phyloP scores from a whole-genome alignment of 2,888 invertebrate genomes.

The Agonum fuliginosum region DNA sequence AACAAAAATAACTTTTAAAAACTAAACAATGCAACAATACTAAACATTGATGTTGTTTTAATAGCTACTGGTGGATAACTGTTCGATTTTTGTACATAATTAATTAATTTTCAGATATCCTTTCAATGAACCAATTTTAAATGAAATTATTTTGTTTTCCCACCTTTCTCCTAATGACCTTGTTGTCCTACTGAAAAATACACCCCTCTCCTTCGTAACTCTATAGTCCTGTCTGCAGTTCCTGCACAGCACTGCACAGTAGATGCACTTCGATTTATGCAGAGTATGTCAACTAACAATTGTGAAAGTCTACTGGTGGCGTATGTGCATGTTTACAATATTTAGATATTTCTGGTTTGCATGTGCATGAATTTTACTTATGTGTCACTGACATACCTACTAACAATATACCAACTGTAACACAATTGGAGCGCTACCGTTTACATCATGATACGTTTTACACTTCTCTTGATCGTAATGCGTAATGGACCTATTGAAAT shows the following conservation, averaged over 20 bases:
- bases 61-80: conserved; percentile 42
- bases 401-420: conserved; percentile 53
- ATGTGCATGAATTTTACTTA: conserved; percentile 47
- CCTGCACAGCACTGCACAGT: conserved; percentile 56
- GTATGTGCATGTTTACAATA: conserved; percentile 44
- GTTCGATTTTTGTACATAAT: conserved; percentile 50
- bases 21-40: conserved; percentile 10
- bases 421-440: conserved; percentile 56
- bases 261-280: conserved; percentile 57
- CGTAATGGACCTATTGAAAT: conserved; percentile 35
- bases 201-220: conserved; percentile 4
- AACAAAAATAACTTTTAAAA: conserved; percentile 26
- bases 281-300: conserved; percentile 49
- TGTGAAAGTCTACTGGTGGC: conserved; percentile 53
- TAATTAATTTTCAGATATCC: conserved; percentile 57
- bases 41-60: conserved; percentile 32
- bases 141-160: conserved; percentile 45
- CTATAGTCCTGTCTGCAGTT: conserved; percentile 10
- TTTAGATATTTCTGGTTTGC: conserved; percentile 39
- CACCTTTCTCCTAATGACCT: conserved; percentile 23
- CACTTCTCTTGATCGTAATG: conserved; percentile 37
- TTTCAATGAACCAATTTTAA: conserved; percentile 40
- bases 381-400: conserved; percentile 52
- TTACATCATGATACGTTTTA: conserved; percentile 47
- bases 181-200: not conserved